Base-by-base conservation (phyloP, 1,140 invertebrate species). In the Nilaparvata lugens region DNA sequence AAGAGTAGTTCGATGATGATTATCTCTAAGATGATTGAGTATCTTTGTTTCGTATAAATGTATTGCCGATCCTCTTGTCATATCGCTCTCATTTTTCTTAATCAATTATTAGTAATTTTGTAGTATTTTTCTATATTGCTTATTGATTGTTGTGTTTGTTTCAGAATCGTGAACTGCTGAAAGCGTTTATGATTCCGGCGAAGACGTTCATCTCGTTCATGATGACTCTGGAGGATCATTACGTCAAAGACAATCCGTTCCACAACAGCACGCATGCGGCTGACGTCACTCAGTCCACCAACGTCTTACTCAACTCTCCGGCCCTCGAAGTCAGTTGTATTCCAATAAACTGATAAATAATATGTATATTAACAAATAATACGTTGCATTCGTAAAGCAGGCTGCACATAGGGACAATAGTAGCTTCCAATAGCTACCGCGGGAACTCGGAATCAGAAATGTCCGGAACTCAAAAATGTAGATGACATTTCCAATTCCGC, bases 261-360 rank as follows among this genome's bases (percentile, higher is more conserved):
- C 96, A 99, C 80, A 98, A 99, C 76, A 92, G 92, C 62, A 80
- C 97, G 59, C 96, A 99, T 75, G 96, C 95, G 53, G 95, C 96
- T 61, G 95, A 98, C 72, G 95, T 98, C 42, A 89, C 93, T 53
- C 95, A 97, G 76, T 95, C 93, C 56, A 97, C 94, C 62, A 86
- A 97, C 76, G 93, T 95, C 67, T 83, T 96, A 67, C 83, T 98
- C 61, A 95, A 93, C 73, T 94, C 93, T 38, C 92, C 93, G 51
- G 94, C 95, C 55, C 82, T 98, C 38, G 93, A 97, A 79, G 87
- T 88, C 7, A 35, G 31, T 35, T 4, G 28, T n/a, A n/a, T n/a
- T n/a, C n/a, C n/a, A n/a, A n/a, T n/a, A n/a, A n/a, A n/a, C n/a
- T n/a, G n/a, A n/a, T n/a, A n/a, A n/a, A n/a, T n/a, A n/a, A n/a